Evolutionary conservation across 2,888 invertebrate genomes (phyloP), one percentile per base, ranked within the genome.

Genomic region (Neoaliturus tenellus): DNA sequence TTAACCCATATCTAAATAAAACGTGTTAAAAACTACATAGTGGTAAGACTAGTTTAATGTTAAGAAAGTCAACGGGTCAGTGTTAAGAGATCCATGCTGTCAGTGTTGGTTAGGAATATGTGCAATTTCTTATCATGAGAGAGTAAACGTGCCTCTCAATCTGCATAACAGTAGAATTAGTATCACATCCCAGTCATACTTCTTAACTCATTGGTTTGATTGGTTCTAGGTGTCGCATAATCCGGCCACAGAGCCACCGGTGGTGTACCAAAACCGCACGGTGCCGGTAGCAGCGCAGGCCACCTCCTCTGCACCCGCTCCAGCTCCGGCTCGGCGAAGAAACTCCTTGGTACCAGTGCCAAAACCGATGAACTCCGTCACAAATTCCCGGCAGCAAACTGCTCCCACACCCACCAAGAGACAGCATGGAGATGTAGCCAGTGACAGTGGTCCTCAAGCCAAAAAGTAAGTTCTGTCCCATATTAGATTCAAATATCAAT

Each of bases 381-480:
- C 23, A n/a, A n/a, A n/a, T n/a, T n/a, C 23, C 51, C 51, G 5
- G 55, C 62, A 31, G 28, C 62, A 14, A 23, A 1, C 62, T 4
- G 12, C 2, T 31, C 39, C 71, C 39, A n/a, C 39, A 3, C 71
- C 71, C 0, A 8, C 14, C 28, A 62, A 62, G 62, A 62, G 62
- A 12, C 25, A 25, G 14, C 28, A 62, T 4, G 14, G 17, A 0
- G 62, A 62, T 1, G 14, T 12, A 5, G 5, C 4, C 5, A 62
- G 31, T 28, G 5, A 2, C 5, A 62, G 31, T 8, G 31, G 17
- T 2, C 12, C 31, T 28, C 6, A 31, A 14, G 62, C 10, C 28
- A 62, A 31, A 31, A 62, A 62, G 62, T 62, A 28, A 62, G 62
- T 17, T n/a, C n/a, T n/a, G n/a, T n/a, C n/a, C n/a, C n/a, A n/a